These are phyloP conservation scores for Tinamus guttatus DNA, from an alignment of 2,113 vertebrate genomes.

Conservation along the genomic window DNA sequence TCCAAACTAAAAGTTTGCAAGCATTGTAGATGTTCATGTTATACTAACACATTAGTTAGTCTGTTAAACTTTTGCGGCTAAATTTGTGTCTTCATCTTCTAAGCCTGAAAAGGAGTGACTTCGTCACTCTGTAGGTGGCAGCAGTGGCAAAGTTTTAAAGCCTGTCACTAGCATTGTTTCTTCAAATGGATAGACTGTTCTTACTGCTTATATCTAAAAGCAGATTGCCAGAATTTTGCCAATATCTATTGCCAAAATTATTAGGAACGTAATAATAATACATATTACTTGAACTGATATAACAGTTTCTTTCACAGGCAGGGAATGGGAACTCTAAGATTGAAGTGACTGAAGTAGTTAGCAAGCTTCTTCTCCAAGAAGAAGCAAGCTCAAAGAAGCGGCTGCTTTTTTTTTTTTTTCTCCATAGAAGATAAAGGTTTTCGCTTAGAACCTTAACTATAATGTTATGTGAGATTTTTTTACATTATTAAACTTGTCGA, in stretches of 20 bases:
- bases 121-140: constrained; percentile 49
- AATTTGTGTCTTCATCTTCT: background rate
- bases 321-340: background rate
- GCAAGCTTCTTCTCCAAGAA: background rate
- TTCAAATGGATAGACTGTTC: background rate
- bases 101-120: background rate
- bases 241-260: background rate
- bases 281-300: accelerated
- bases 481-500: background rate
- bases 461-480: background rate
- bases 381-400: too few species aligned
- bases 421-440: background rate
- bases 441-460: background rate
- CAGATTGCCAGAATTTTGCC: background rate
- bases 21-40: background rate
- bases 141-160: constrained; percentile 24
- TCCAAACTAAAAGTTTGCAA: background rate
- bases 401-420: too few species aligned
- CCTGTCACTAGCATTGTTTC: background rate
- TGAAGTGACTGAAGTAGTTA: background rate
- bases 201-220: background rate
- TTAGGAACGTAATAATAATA: background rate
- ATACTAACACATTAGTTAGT: background rate
- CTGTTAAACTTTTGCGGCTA: background rate
- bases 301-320: background rate